A percentile compares a stretch with the other conserved stretches of the same genome.
Conservation (phyloP, 2,113 vertebrate species). For the Pseudonaja textilis region DNA sequence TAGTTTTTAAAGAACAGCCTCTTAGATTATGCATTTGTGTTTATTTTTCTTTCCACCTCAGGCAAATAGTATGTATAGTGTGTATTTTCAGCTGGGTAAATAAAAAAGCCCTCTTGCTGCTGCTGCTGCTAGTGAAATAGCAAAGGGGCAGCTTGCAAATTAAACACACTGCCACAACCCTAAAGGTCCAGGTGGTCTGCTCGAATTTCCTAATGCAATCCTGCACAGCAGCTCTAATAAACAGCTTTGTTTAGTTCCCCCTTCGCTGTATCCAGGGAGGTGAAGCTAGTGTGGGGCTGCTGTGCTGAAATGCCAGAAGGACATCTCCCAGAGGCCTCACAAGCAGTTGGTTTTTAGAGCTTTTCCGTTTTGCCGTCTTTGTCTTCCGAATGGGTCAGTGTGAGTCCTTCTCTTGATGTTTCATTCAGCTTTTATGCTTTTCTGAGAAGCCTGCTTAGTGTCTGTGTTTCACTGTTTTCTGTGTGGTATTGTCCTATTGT, state of each 20-base stretch:
- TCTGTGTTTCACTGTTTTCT: constrained; percentile 50
- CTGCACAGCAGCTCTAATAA: constrained; percentile 83
- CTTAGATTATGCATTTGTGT: constrained; percentile 39
- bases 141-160: constrained; percentile 77
- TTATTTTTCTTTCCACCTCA: constrained; percentile 53
- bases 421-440: constrained; percentile 65
- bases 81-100: constrained; percentile 70
- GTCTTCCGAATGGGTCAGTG: constrained; percentile 88
- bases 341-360: constrained; percentile 82
- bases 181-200: constrained; percentile 83
- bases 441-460: constrained; percentile 68
- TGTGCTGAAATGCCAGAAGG: constrained; percentile 85
- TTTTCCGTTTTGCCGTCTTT: constrained; percentile 80
- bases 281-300: constrained; percentile 78
- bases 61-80: constrained; percentile 54
- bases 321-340: constrained; percentile 81
- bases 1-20: constrained; percentile 49
- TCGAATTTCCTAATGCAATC: constrained; percentile 79
- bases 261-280: constrained; percentile 78
- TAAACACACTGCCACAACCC: constrained; percentile 77
- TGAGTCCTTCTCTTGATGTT: constrained; percentile 73
- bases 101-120: constrained; percentile 66
- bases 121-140: constrained; percentile 65
- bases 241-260: constrained; percentile 84
- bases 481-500: constrained; percentile 45